Conservation (phyloP, 2,888 invertebrate species). For the Tipula unca region DNA sequence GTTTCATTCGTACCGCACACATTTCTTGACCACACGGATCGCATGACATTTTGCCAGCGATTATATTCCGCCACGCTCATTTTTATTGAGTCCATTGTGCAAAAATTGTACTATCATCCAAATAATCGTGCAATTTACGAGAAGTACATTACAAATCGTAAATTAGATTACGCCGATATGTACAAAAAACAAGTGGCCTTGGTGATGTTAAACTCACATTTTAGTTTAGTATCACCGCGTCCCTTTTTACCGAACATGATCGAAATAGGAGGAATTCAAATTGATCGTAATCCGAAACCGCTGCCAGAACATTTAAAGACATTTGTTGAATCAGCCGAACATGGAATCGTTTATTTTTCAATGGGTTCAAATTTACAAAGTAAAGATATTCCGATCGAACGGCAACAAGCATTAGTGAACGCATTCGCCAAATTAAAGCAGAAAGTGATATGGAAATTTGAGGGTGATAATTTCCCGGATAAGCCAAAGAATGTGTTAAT, state of each 20-base stretch:
- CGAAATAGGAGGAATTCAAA: constrained; percentile 40
- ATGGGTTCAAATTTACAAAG: constrained; percentile 42
- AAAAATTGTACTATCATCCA: not conserved
- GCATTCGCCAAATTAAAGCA: constrained; percentile 23
- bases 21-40: constrained; percentile 33
- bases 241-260: constrained; percentile 40
- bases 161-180: not conserved
- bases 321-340: constrained; percentile 39
- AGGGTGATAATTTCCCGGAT: no score
- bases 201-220: constrained; percentile 37
- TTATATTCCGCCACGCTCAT: constrained; percentile 23
- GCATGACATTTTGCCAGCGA: constrained; percentile 38
- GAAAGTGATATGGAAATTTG: no score
- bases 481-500: no score
- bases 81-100: not conserved
- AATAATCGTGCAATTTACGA: not conserved
- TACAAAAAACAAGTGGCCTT: constrained; percentile 33
- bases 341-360: constrained; percentile 44
- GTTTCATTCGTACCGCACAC: constrained; percentile 36
- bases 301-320: constrained; percentile 36
- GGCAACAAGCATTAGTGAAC: constrained; percentile 22
- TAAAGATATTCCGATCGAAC: constrained; percentile 29
- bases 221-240: constrained; percentile 34
- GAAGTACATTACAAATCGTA: not conserved
- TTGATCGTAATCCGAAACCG: constrained; percentile 33